Percentiles rank a stretch among this genome's conserved stretches.
These are phyloP conservation scores for Bos javanicus DNA, from an alignment of 2,113 vertebrate species.

Conservation along the genomic window DNA sequence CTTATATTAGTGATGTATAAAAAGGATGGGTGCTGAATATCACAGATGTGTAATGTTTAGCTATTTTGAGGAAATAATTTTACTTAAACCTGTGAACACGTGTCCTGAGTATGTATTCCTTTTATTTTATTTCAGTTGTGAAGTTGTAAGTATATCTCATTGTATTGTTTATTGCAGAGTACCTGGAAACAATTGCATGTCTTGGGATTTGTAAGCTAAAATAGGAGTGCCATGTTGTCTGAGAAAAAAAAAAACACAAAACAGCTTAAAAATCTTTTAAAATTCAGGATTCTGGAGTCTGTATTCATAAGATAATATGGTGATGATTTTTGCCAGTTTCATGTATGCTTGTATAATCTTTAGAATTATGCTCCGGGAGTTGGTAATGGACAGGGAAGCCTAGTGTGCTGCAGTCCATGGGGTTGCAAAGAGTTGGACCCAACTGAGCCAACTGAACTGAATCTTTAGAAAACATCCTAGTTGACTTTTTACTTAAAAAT, in stretches of 20 bases:
- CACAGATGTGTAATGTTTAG: neutral
- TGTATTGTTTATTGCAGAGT: constrained; percentile 60
- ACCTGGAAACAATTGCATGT: constrained; percentile 66
- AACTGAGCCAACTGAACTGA: neutral
- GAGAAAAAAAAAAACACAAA: constrained; percentile 34
- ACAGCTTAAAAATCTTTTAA: neutral
- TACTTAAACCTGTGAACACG: neutral
- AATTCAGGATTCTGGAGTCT: neutral
- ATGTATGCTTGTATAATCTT: neutral
- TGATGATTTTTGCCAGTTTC: constrained; percentile 14
- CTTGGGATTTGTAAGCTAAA: constrained; percentile 67
- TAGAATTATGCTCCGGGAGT: neutral
- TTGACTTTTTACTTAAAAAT: neutral
- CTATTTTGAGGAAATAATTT: neutral
- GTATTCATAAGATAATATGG: neutral
- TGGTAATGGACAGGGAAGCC: neutral
- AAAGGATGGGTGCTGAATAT: neutral
- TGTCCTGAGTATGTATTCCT: neutral
- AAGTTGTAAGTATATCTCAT: neutral
- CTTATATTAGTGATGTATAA: neutral
- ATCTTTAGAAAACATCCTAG: constrained; percentile 8
- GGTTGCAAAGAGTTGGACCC: neutral
- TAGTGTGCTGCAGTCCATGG: neutral
- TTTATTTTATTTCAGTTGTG: constrained; percentile 54
- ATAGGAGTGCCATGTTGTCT: neutral